Evolutionary conservation across 1,140 invertebrate species (phyloP).

Genomic region (Nixonia krombeini): DNA sequence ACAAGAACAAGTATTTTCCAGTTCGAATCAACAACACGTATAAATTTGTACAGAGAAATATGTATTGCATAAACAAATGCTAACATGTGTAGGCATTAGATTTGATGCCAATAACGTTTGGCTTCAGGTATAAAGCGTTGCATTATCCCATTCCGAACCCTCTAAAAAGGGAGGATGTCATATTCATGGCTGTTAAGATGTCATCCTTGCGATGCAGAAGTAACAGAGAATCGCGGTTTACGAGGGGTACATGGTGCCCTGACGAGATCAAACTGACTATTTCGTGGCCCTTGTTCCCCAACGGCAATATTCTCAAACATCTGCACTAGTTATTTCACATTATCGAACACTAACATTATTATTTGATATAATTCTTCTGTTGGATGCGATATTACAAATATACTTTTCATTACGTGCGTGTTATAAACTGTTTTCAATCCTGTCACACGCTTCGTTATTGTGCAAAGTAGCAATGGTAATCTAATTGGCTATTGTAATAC

Average conservation of each 20-base stretch:
- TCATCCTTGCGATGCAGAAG: constrained; percentile 52
- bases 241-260: constrained; percentile 15
- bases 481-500: no score
- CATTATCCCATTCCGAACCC: constrained; percentile 39
- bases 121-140: constrained; percentile 10
- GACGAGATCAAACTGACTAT: constrained; percentile 50
- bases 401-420: constrained; percentile 23
- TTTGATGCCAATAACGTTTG: constrained; percentile 33
- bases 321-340: constrained; percentile 55
- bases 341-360: constrained; percentile 57
- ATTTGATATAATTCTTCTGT: constrained; percentile 47
- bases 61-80: constrained; percentile 11
- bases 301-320: constrained; percentile 38
- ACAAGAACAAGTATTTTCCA: no score
- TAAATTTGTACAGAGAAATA: constrained; percentile 21
- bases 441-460: no score
- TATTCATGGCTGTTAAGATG: constrained; percentile 60
- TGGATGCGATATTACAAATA: constrained; percentile 36
- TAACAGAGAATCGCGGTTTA: constrained; percentile 34
- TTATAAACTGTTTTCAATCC: constrained; percentile 7
- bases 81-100: constrained; percentile 13
- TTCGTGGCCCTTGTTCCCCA: constrained; percentile 20
- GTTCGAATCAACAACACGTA: neutral
- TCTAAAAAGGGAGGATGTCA: constrained; percentile 50
- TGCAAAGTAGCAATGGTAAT: no score